Conservation (phyloP, 2,797 vertebrate species). For the Bovichtus diacanthus region DNA sequence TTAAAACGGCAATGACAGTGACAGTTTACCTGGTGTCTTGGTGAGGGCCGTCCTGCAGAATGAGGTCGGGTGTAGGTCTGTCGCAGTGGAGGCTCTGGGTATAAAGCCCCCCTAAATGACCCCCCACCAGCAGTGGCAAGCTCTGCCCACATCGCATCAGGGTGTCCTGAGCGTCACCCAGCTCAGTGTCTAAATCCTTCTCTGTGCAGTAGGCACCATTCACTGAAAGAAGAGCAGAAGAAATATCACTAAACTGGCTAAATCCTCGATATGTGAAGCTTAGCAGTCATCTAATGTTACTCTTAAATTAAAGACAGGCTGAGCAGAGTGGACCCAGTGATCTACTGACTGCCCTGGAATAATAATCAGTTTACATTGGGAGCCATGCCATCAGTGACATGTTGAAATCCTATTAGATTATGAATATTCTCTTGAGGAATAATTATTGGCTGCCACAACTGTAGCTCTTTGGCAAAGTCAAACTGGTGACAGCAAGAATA, state of each 20-base stretch:
- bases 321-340: conserved; percentile 21
- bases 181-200: conserved; percentile 87
- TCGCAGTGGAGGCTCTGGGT: conserved; percentile 84
- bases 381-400: conserved; percentile 59
- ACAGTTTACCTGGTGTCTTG: conserved; percentile 88
- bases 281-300: conserved; percentile 32
- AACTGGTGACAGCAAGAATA: conserved; percentile 58
- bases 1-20: conserved; percentile 25
- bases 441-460: conserved; percentile 55
- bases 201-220: conserved; percentile 88
- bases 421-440: conserved; percentile 63
- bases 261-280: background rate
- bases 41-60: conserved; percentile 84
- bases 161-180: conserved; percentile 83
- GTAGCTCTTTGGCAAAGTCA: conserved; percentile 48
- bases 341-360: conserved; percentile 47
- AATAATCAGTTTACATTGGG: conserved; percentile 52
- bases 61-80: conserved; percentile 82
- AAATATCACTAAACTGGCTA: background rate
- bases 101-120: conserved; percentile 83
- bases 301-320: conserved; percentile 28
- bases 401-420: conserved; percentile 74
- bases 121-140: conserved; percentile 83
- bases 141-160: conserved; percentile 88
- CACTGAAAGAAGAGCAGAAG: conserved; percentile 77